phyloP scores from a whole-genome alignment of 1,140 invertebrate genomes.

The Probaryconus sp. region DNA sequence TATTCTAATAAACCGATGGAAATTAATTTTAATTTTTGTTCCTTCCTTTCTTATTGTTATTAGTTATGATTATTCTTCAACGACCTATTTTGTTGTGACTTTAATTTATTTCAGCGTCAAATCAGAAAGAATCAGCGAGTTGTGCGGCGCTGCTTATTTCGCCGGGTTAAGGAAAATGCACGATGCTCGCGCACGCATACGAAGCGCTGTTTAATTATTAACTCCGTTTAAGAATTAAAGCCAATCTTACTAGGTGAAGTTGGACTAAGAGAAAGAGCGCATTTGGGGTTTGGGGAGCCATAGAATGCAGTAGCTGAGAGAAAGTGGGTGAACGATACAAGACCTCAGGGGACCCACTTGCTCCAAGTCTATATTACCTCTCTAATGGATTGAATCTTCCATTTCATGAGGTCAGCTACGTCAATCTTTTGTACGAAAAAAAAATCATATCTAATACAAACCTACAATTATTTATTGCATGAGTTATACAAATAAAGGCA shows the following conservation, averaged over 20 bases:
- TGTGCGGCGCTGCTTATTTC: constrained; percentile 39
- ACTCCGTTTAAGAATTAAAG: constrained; percentile 71
- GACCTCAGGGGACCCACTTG: constrained; percentile 42
- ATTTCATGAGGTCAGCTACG: constrained; percentile 63
- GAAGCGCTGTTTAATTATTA: constrained; percentile 65
- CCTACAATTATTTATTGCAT: constrained; percentile 28
- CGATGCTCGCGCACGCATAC: constrained; percentile 39
- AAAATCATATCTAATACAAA: constrained; percentile 15
- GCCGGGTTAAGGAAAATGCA: constrained; percentile 10
- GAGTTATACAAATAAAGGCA: too few species aligned
- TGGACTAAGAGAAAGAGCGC: constrained; percentile 59
- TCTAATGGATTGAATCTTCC: constrained; percentile 73
- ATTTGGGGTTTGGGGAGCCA: constrained; percentile 41
- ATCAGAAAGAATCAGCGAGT: constrained; percentile 30
- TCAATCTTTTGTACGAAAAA: constrained; percentile 54
- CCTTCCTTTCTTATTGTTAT: too few species aligned
- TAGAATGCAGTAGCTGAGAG: constrained; percentile 43
- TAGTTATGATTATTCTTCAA: too few species aligned
- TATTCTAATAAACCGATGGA: too few species aligned
- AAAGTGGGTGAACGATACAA: constrained; percentile 56
- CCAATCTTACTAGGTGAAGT: constrained; percentile 70
- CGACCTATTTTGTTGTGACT: too few species aligned
- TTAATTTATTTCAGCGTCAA: constrained; percentile 5
- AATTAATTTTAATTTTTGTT: too few species aligned
- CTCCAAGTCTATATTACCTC: constrained; percentile 56